Evolutionary conservation across 2,888 invertebrate species (phyloP).

Genomic region (Lycia hirtaria): DNA sequence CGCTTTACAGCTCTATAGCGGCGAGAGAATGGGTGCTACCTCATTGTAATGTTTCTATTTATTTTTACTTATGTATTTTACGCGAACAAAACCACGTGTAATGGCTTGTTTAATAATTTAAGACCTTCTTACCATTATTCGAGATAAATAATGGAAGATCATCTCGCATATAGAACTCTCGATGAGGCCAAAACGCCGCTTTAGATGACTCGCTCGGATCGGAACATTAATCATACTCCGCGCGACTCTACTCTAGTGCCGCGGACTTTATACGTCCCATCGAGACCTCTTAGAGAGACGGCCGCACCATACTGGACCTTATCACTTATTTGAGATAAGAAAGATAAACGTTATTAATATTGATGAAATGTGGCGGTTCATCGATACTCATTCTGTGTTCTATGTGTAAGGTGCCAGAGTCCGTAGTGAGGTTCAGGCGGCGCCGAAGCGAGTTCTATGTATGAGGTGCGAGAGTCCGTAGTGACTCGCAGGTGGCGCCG

Average conservation of each 20-base stretch:
- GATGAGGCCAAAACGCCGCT: slow-evolving; percentile 18
- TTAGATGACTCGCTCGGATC: slow-evolving; percentile 8
- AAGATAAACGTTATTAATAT: background rate
- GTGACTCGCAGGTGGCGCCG: too few species aligned
- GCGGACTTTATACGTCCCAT: slow-evolving; percentile 9
- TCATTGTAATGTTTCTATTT: background rate
- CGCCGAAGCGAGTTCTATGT: background rate
- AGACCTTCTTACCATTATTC: background rate
- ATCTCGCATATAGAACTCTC: slow-evolving; percentile 7
- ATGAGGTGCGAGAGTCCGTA: too few species aligned
- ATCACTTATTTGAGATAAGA: background rate
- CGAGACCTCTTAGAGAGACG: background rate
- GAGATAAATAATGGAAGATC: slow-evolving; percentile 7
- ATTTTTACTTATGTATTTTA: background rate
- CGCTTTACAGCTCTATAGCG: too few species aligned
- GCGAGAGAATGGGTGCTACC: background rate
- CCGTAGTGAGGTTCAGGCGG: background rate
- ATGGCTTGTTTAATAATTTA: slow-evolving; percentile 3
- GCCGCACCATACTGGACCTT: slow-evolving; percentile 3
- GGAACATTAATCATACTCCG: slow-evolving; percentile 33
- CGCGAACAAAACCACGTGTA: background rate
- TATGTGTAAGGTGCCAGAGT: background rate
- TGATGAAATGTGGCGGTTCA: background rate
- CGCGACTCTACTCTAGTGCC: slow-evolving; percentile 22
- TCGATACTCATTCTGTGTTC: slow-evolving; percentile 1